Conservation (phyloP, 2,888 invertebrate genomes). For the Laothoe populi region DNA sequence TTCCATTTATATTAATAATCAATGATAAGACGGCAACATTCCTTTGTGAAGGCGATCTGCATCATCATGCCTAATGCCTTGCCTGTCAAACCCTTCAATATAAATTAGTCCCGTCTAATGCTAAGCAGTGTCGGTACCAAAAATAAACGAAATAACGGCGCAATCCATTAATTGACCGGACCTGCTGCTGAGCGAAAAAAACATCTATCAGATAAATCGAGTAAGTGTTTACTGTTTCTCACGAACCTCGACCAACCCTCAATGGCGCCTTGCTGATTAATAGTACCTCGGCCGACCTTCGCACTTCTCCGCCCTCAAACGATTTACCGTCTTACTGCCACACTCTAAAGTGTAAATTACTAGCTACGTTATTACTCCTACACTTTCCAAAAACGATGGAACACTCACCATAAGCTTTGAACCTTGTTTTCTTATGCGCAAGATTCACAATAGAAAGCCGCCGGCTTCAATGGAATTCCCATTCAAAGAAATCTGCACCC, state of each 20-base stretch:
- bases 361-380: slow-evolving; percentile 30
- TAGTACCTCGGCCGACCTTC: slow-evolving; percentile 76
- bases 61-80: slow-evolving; percentile 61
- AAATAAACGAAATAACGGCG: slow-evolving; percentile 81
- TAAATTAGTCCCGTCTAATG: slow-evolving; percentile 69
- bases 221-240: slow-evolving; percentile 85
- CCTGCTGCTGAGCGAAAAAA: slow-evolving; percentile 79
- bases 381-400: slow-evolving; percentile 45
- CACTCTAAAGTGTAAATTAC: slow-evolving; percentile 38
- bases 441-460: slow-evolving; percentile 39
- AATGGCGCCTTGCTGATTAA: slow-evolving; percentile 84
- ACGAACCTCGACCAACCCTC: slow-evolving; percentile 81
- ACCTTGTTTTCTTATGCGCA: slow-evolving; percentile 34
- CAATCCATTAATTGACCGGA: slow-evolving; percentile 83
- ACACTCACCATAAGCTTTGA: slow-evolving; percentile 36
- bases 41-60: slow-evolving; percentile 57
- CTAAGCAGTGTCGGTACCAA: slow-evolving; percentile 70
- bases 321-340: slow-evolving; percentile 46
- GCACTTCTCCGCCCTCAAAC: slow-evolving; percentile 53
- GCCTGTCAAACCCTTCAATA: slow-evolving; percentile 75
- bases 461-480: slow-evolving; percentile 54
- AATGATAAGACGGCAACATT: slow-evolving; percentile 56
- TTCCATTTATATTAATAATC: slow-evolving; percentile 53
- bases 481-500: slow-evolving; percentile 84
- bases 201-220: slow-evolving; percentile 80